These are phyloP conservation scores for Hipposideros armiger DNA, from an alignment of 2,113 vertebrate genomes.

Conservation along the genomic window DNA sequence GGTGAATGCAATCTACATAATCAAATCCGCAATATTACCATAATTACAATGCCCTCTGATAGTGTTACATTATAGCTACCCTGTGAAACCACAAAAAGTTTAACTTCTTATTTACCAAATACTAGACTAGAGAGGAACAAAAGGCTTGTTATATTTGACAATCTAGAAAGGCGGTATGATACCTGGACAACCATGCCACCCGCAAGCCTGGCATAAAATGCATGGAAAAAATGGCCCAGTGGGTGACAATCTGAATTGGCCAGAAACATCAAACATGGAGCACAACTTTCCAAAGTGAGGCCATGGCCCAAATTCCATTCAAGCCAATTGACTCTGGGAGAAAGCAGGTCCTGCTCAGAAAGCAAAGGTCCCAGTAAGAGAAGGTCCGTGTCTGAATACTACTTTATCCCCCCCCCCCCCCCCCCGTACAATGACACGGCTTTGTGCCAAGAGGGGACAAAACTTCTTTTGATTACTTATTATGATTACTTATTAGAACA, in stretches of 20 bases:
- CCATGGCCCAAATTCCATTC: constrained; percentile 81
- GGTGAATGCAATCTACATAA: neutral
- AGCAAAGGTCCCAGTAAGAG: constrained; percentile 46
- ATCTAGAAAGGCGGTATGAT: neutral
- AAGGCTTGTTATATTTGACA: neutral
- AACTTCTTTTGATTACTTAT: neutral
- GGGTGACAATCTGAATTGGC: constrained; percentile 75
- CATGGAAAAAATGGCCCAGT: constrained; percentile 73
- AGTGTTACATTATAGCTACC: neutral
- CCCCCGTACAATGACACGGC: constrained; percentile 72
- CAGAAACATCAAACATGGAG: constrained; percentile 79
- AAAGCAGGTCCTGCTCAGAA: constrained; percentile 75
- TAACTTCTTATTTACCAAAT: neutral
- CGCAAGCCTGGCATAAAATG: constrained; percentile 73
- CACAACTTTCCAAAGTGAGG: constrained; percentile 79
- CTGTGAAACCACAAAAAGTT: neutral
- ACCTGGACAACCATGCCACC: constrained; percentile 72
- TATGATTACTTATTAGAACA: neutral
- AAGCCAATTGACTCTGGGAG: constrained; percentile 79
- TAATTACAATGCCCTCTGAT: neutral
- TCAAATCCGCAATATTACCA: neutral
- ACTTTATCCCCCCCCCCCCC: constrained; percentile 33
- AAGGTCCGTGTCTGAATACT: constrained; percentile 59
- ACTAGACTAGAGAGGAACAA: neutral
- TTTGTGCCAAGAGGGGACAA: constrained; percentile 57